These are phyloP conservation scores for Solenopsis fugax DNA, from an alignment of 1,140 invertebrate species.

Conservation along the genomic window DNA sequence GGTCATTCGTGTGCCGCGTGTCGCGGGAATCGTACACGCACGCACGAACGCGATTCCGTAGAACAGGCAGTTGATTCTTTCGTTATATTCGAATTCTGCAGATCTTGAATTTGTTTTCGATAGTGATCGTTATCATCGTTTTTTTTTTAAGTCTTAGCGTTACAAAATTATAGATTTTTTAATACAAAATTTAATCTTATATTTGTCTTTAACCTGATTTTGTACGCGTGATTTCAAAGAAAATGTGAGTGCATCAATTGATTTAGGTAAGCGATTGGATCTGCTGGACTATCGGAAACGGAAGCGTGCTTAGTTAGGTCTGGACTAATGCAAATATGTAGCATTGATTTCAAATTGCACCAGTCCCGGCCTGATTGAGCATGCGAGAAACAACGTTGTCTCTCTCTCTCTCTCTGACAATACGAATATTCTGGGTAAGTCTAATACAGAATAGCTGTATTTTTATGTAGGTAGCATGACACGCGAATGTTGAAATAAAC, in stretches of 20 bases:
- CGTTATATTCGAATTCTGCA: neutral
- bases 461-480: neutral
- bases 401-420: neutral
- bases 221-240: neutral
- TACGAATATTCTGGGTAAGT: neutral
- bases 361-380: slow-evolving; percentile 83
- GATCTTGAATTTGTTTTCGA: neutral
- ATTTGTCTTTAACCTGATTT: neutral
- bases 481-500: slow-evolving; percentile 18
- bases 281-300: neutral
- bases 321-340: slow-evolving; percentile 84
- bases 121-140: neutral
- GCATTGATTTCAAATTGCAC: slow-evolving; percentile 83
- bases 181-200: neutral
- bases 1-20: slow-evolving; percentile 70
- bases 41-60: slow-evolving; percentile 22
- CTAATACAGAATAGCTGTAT: neutral
- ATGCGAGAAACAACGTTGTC: slow-evolving; percentile 55
- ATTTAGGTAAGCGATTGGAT: neutral
- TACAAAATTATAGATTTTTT: neutral
- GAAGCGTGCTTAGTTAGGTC: slow-evolving; percentile 75
- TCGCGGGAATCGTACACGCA: slow-evolving; percentile 50
- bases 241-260: neutral
- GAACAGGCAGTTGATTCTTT: neutral
- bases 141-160: neutral